A percentile compares a stretch with the other conserved stretches of the same genome.
Conservation (phyloP, 2,888 invertebrate species). For the Spisula subtruncata region DNA sequence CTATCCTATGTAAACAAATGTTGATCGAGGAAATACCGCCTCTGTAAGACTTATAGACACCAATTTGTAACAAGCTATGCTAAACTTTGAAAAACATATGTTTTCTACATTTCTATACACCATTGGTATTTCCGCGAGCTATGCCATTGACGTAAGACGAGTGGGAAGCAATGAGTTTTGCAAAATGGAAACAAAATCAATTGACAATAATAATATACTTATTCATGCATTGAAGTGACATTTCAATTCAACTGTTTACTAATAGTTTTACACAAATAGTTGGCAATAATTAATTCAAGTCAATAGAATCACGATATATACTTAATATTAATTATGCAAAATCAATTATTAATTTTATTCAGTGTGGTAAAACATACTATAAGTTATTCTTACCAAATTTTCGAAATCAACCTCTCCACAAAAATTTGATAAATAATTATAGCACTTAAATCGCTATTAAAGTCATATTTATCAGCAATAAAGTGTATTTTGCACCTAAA, state of each 20-base stretch:
- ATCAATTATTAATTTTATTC: neutral
- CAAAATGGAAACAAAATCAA: too few species aligned
- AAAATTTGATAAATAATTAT: neutral
- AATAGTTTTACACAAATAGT: too few species aligned
- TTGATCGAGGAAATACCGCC: neutral
- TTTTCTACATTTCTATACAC: slow-evolving; percentile 10
- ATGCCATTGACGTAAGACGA: neutral
- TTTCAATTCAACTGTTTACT: too few species aligned
- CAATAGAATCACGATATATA: neutral
- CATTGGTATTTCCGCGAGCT: neutral
- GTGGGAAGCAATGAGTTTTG: neutral
- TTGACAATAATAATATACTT: too few species aligned
- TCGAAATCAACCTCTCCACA: neutral
- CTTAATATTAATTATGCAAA: neutral
- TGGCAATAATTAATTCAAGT: neutral
- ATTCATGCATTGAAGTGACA: too few species aligned
- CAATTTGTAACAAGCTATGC: neutral
- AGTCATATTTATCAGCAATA: neutral
- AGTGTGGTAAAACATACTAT: neutral
- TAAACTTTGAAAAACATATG: neutral
- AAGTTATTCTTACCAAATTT: neutral
- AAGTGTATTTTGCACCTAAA: neutral
- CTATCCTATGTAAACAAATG: neutral
- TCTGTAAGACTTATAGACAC: neutral
- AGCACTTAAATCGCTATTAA: neutral